These are phyloP conservation scores for Scaptomyza montana DNA, from an alignment of 1,140 invertebrate species.

Conservation along the genomic window DNA sequence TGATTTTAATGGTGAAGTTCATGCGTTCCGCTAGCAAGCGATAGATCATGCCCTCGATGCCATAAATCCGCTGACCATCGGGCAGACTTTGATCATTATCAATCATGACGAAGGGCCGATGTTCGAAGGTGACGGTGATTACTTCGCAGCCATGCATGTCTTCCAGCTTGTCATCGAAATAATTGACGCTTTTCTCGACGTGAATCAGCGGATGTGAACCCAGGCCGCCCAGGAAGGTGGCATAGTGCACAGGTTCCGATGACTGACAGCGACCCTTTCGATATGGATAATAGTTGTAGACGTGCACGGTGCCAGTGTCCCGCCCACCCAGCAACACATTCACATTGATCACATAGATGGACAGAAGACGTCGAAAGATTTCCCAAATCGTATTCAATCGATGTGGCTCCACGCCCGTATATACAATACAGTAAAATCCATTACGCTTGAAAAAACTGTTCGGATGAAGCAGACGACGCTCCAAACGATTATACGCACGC, in stretches of 20 bases:
- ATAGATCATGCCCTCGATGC: conserved; percentile 70
- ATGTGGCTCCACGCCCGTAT: conserved; percentile 58
- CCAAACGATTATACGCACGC: conserved; percentile 55
- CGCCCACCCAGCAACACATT: conserved; percentile 54
- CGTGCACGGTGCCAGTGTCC: conserved; percentile 31
- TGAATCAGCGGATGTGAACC: conserved; percentile 3
- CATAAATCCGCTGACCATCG: conserved; percentile 20
- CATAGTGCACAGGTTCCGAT: conserved; percentile 57
- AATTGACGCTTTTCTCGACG: conserved; percentile 10
- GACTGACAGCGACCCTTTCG: conserved; percentile 57
- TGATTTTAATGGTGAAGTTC: conserved; percentile 63
- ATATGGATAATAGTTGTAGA: conserved; percentile 78
- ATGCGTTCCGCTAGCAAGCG: conserved; percentile 54
- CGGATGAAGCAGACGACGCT: conserved; percentile 42
- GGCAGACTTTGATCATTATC: neutral
- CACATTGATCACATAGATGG: conserved; percentile 69
- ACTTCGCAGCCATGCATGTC: conserved; percentile 61
- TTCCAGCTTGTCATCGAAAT: conserved; percentile 58
- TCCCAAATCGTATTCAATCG: conserved; percentile 48
- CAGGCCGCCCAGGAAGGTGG: conserved; percentile 41
- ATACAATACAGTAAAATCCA: conserved; percentile 65
- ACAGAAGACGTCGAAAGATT: conserved; percentile 67
- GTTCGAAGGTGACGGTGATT: conserved; percentile 49
- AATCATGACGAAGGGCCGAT: conserved; percentile 52
- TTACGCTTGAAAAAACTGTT: conserved; percentile 61